Base-by-base conservation (phyloP, 2,797 vertebrate species). In the Danio jaintianensis region DNA sequence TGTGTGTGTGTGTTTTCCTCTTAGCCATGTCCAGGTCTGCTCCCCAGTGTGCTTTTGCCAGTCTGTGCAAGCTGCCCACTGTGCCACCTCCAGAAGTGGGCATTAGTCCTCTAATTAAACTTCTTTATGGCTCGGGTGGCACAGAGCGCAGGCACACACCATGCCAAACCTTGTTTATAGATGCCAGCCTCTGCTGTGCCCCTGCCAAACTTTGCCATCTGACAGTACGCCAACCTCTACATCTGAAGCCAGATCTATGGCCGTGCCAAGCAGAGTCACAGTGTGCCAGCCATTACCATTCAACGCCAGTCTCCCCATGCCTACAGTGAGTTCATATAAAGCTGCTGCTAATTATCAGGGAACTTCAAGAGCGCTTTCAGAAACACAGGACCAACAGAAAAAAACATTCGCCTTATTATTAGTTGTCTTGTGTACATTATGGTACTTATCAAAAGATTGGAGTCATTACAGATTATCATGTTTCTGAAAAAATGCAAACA, bases 331-430 rank as follows among this genome's bases (percentile, higher is more conserved):
- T 90, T 92, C 90, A 74, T 70, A 85, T 91, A 90, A 93, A 92
- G 90, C 91, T 87, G 82, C 84, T 85, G 87, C 89, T 94, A 94
- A 94, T 93, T 93, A 91, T 91, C 90, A 92, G 90, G 89, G 84
- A 88, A 88, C 84, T 81, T 89, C 62, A 63, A 82, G 29, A 29
- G 29, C 79, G 50, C 52, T 45, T 81, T 81, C 68, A 53, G 48
- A 40, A 53, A 40, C 68, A 42, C 50, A 70, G 1, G 36, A 42
- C 68, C 29, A 55, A 55, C 42, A 40, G 16, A 42, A 3, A 20
- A 71, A 20, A 0, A 29, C 4, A 71, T 70, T 55, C 20, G n/a
- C 4, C 53, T 13, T 42, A 70, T 40, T 69, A 4, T 36, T 7
- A 16, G 5, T 22, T 11, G 1, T 56, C 55, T 15, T 6, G 29